These are phyloP conservation scores for Scolopax rusticola DNA, from an alignment of 2,797 vertebrate species.

Conservation along the genomic window DNA sequence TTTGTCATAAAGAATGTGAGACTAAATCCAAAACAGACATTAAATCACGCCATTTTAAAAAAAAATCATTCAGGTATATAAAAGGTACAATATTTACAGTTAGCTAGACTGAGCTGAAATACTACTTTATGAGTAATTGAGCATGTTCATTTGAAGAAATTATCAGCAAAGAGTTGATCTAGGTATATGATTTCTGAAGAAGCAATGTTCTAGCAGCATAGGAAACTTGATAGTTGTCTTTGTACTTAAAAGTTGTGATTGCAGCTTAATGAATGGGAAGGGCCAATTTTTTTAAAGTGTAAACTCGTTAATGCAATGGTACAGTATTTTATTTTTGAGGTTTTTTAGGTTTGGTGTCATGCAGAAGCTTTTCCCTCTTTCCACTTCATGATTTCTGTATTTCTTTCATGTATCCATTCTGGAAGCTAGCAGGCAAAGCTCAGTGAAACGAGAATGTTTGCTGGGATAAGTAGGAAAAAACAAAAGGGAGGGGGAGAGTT, in stretches of 20 bases:
- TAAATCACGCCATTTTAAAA: background rate
- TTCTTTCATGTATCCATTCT: background rate
- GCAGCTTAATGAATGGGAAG: background rate
- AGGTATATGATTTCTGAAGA: background rate
- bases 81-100: background rate
- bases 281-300: background rate
- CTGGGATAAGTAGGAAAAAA: background rate
- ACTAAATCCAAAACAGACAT: background rate
- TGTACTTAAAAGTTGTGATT: background rate
- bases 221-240: background rate
- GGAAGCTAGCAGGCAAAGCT: background rate
- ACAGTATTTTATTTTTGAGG: background rate
- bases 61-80: background rate
- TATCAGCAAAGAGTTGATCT: background rate
- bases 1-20: background rate
- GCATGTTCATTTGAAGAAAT: background rate
- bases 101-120: background rate
- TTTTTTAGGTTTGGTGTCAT: background rate
- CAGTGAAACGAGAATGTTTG: background rate
- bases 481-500: rapidly evolving
- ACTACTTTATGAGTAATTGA: background rate
- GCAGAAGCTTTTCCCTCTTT: background rate
- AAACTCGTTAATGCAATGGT: background rate
- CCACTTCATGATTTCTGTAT: rapidly evolving
- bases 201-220: background rate